phyloP scores from a whole-genome alignment of 2,888 invertebrate species.

The Andrena marginata region DNA sequence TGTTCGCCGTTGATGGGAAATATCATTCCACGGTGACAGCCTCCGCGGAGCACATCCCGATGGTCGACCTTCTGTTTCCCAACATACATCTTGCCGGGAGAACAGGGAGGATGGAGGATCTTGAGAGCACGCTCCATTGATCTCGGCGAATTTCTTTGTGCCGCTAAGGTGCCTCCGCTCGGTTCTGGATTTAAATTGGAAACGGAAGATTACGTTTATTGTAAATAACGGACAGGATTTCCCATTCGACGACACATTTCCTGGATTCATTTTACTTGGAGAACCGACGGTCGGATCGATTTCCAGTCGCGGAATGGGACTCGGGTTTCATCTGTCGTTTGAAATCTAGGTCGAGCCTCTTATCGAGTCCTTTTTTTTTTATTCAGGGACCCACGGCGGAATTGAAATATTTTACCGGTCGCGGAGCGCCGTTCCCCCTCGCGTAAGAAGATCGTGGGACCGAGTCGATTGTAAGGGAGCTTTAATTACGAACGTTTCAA shows the following conservation, averaged over 20 bases:
- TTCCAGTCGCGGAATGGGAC: slow-evolving; percentile 15
- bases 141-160: too few relatives aligned
- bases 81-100: neutral
- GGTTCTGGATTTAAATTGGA: too few relatives aligned
- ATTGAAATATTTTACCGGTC: slow-evolving; percentile 44
- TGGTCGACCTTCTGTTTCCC: slow-evolving; percentile 10
- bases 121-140: too few relatives aligned
- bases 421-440: slow-evolving; percentile 1
- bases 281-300: slow-evolving; percentile 36
- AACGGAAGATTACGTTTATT: neutral
- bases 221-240: slow-evolving; percentile 42
- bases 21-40: slow-evolving; percentile 32
- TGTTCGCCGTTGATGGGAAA: slow-evolving; percentile 29
- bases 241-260: slow-evolving; percentile 27
- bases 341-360: slow-evolving; percentile 52
- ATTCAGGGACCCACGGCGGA: slow-evolving; percentile 1
- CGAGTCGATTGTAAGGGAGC: neutral
- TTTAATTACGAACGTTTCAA: slow-evolving; percentile 30
- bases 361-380: slow-evolving; percentile 38
- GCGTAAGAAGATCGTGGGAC: slow-evolving; percentile 18
- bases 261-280: slow-evolving; percentile 32
- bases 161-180: too few relatives aligned
- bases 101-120: too few relatives aligned
- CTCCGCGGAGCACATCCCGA: slow-evolving; percentile 31
- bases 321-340: slow-evolving; percentile 25